These are phyloP conservation scores for Bruchidius siliquastri DNA, from an alignment of 2,888 invertebrate species.

Conservation along the genomic window DNA sequence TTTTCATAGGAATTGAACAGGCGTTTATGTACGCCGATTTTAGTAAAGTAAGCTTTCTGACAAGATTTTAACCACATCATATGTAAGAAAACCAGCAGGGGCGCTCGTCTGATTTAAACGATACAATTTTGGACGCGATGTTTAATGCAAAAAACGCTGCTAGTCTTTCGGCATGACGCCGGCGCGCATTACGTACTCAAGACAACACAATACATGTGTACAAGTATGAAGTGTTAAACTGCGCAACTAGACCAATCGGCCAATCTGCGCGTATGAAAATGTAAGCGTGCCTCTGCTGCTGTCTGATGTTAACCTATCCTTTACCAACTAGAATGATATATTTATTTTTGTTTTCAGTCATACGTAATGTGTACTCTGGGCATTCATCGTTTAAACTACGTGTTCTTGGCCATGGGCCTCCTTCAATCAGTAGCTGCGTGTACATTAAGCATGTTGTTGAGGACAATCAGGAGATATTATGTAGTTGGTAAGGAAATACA, in stretches of 20 bases:
- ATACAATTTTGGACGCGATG: too few species aligned
- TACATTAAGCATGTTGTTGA: slow-evolving; percentile 74
- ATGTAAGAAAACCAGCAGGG: too few species aligned
- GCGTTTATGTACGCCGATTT: slow-evolving; percentile 81
- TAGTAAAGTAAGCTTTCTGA: slow-evolving; percentile 57
- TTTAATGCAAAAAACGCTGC: too few species aligned
- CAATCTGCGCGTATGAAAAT: too few species aligned
- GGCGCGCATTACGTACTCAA: too few species aligned
- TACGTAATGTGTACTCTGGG: slow-evolving; percentile 80
- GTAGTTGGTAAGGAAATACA: slow-evolving; percentile 58
- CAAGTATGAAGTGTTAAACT: too few species aligned
- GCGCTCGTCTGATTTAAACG: too few species aligned
- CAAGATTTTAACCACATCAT: neutral
- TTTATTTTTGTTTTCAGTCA: slow-evolving; percentile 53
- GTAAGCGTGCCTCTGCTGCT: too few species aligned
- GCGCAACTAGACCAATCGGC: too few species aligned
- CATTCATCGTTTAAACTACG: slow-evolving; percentile 67
- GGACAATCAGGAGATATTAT: slow-evolving; percentile 68
- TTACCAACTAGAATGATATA: neutral
- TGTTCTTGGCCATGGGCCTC: slow-evolving; percentile 68
- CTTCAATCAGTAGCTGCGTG: slow-evolving; percentile 73
- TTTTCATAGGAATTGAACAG: slow-evolving; percentile 80
- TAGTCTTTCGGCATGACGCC: too few species aligned
- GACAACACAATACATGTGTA: too few species aligned
- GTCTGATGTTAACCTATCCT: neutral